phyloP scores from a whole-genome alignment of 2,888 invertebrate species.

The Fragum sueziense region DNA sequence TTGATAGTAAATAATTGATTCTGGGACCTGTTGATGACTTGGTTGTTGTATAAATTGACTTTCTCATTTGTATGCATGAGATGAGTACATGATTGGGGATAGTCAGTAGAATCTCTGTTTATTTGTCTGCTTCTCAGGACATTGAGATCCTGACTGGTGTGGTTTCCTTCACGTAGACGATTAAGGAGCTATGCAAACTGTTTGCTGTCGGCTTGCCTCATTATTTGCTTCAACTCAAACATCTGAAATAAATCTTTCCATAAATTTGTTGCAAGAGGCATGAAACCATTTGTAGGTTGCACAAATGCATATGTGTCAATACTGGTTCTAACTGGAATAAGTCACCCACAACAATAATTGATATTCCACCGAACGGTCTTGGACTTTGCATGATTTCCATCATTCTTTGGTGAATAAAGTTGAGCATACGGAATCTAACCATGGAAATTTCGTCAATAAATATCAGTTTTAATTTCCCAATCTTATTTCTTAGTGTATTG shows the following conservation, averaged over 20 bases:
- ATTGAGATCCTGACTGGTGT: conserved; percentile 51
- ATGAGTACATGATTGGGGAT: conserved; percentile 28
- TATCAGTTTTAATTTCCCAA: conserved; percentile 44
- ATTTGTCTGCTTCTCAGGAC: conserved; percentile 34
- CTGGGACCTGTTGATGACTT: conserved; percentile 7
- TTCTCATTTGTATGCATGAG: conserved; percentile 24
- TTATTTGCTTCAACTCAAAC: conserved; percentile 57
- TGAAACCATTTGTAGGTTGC: conserved; percentile 29
- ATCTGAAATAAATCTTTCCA: conserved; percentile 56
- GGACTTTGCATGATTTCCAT: conserved; percentile 37
- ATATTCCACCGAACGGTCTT: conserved; percentile 54
- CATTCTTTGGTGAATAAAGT: conserved; percentile 40
- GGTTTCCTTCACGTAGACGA: conserved; percentile 56
- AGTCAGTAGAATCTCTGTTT: conserved; percentile 11
- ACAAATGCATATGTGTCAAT: conserved; percentile 44
- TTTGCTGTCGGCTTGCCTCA: conserved; percentile 58
- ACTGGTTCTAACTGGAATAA: conserved; percentile 60
- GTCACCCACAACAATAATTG: conserved; percentile 57
- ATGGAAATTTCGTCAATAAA: conserved; percentile 63
- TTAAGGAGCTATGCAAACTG: conserved; percentile 63
- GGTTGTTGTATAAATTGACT: conserved; percentile 30
- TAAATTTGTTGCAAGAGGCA: conserved; percentile 52
- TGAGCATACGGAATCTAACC: conserved; percentile 58
- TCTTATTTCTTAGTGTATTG: conserved; percentile 38
- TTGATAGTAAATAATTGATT: conserved; percentile 11